Evolutionary conservation across 2,888 invertebrate genomes (phyloP), one percentile per base, ranked within the genome.

Genomic region (Dynastes maya): DNA sequence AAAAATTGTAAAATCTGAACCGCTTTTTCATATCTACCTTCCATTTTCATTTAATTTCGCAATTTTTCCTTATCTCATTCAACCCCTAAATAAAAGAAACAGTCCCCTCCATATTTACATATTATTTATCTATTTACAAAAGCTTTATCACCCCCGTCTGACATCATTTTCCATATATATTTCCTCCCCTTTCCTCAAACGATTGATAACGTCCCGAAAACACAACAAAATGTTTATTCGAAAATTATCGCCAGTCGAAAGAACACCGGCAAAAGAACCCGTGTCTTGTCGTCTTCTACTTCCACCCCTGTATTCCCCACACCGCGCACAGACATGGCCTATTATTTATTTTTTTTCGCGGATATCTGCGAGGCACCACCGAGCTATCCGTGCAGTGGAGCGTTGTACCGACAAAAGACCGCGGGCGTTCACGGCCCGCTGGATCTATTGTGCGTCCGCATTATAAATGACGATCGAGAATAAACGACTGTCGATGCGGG

Each of bases 381-480:
- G 53, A n/a, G 53, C n/a, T 22, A 58, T 5, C n/a, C 22, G 22
- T 6, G 16, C 55, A 58, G 16, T 16, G 22, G 55, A 75, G 61
- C 75, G 40, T 61, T 49, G n/a, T 6, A n/a, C 49, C 55, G 55
- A 61, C 49, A 75, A 58, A 75, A 75, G 63, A 63, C 61, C 63
- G 63, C 75, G 16, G 27, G 16, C 55, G 76, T 77, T 77, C 67
- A 77, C 76, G 67, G 76, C 76, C 67, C 67, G 55, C 67, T 77
- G 68, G 55, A 29, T 58, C 67, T 68, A 68, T 77, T 77, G 76
- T 77, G 67, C 40, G 68, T 77, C 55, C 53, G 76, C 58, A 77
- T 77, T 77, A 77, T 77, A 77, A 77, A 77, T 77, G 76, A 77
- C 67, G 68, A 77, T 77, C 76, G 76, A 32, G 55, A 71, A 71